phyloP scores from a whole-genome alignment of 2,888 invertebrate genomes.

The Chrysodeixis includens region DNA sequence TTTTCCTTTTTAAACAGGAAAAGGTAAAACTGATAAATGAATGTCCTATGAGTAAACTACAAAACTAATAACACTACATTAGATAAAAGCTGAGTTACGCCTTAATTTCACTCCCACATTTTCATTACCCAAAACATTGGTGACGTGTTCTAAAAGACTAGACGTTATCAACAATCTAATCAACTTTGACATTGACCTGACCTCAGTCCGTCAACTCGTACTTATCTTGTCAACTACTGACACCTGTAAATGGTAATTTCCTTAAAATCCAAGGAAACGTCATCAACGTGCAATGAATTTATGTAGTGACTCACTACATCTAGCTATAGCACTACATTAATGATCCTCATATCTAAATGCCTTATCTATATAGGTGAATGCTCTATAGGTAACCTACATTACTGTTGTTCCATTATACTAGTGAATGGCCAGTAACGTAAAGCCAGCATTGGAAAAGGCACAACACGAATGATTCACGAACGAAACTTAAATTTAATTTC shows the following conservation, averaged over 20 bases:
- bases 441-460: slow-evolving; percentile 51
- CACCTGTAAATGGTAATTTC: slow-evolving; percentile 53
- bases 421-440: slow-evolving; percentile 12
- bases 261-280: slow-evolving; percentile 41
- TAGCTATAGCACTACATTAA: slow-evolving; percentile 21
- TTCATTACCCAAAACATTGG: neutral
- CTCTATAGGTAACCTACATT: slow-evolving; percentile 17
- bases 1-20: neutral
- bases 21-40: neutral
- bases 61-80: neutral
- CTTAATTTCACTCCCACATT: neutral
- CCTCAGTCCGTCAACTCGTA: slow-evolving; percentile 17
- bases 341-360: slow-evolving; percentile 17
- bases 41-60: neutral
- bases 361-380: slow-evolving; percentile 16
- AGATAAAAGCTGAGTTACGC: neutral
- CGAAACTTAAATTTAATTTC: slow-evolving; percentile 43
- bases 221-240: slow-evolving; percentile 42
- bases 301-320: slow-evolving; percentile 47
- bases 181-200: slow-evolving; percentile 43
- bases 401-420: slow-evolving; percentile 26
- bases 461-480: slow-evolving; percentile 23
- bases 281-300: slow-evolving; percentile 34
- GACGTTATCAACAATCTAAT: neutral
- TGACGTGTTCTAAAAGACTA: neutral